These are phyloP conservation scores for Dipodomys stephensi DNA, from an alignment of 2,113 vertebrate species.

Conservation along the genomic window DNA sequence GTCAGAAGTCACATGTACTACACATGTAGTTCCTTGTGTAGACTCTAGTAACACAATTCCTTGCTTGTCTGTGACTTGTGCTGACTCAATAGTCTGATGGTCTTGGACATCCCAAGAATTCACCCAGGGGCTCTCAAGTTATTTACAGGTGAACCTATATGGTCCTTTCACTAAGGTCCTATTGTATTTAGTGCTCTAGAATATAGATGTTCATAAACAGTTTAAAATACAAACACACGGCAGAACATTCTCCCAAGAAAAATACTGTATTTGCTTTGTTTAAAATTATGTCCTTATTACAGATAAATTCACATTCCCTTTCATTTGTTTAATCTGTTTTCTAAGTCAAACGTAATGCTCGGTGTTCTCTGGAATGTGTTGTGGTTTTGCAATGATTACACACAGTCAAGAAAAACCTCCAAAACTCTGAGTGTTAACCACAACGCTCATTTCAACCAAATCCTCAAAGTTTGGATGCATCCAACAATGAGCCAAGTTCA, in stretches of 20 bases:
- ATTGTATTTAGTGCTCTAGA: neutral
- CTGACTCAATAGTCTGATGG: neutral
- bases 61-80: neutral
- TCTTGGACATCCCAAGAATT: neutral
- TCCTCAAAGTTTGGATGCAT: neutral
- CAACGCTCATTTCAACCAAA: neutral
- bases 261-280: neutral
- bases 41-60: neutral
- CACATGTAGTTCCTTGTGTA: neutral
- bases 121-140: neutral
- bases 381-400: neutral
- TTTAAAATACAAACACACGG: neutral
- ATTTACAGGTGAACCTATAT: neutral
- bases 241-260: neutral
- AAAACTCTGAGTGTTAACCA: neutral
- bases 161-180: neutral
- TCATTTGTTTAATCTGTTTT: neutral
- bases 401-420: neutral
- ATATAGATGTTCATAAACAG: neutral
- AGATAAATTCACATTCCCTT: neutral
- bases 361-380: neutral
- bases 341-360: neutral
- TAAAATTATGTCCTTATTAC: neutral
- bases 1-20: neutral
- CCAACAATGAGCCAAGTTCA: neutral